phyloP scores from a whole-genome alignment of 2,797 vertebrate genomes.

The Tangara arthus region DNA sequence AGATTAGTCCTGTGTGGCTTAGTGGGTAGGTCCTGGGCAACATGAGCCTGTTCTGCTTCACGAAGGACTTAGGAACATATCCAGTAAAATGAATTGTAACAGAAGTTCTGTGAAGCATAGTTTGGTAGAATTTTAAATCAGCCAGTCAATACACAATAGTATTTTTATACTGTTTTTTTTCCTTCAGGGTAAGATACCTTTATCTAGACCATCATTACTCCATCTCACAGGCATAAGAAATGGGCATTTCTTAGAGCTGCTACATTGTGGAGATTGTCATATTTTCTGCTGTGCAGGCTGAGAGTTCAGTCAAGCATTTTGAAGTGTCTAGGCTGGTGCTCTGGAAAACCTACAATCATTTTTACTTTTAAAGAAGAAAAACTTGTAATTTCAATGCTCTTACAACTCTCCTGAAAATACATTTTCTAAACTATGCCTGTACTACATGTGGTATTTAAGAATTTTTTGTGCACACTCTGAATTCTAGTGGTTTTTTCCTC shows the following conservation, averaged over 20 bases:
- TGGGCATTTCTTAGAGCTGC: neutral
- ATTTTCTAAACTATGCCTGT: neutral
- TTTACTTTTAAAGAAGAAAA: neutral
- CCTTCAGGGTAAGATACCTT: neutral
- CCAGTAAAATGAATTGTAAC: neutral
- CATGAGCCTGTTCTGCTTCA: neutral
- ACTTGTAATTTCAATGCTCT: neutral
- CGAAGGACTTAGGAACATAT: neutral
- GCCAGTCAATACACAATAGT: neutral
- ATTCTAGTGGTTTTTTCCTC: neutral
- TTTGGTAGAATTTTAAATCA: neutral
- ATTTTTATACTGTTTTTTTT: neutral
- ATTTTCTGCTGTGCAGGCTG: neutral
- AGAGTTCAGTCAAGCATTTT: neutral
- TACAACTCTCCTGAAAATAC: neutral
- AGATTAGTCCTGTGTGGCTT: neutral
- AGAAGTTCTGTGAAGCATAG: neutral
- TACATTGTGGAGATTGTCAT: neutral
- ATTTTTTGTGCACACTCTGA: neutral
- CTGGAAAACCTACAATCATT: neutral
- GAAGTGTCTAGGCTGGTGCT: neutral
- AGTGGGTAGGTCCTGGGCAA: neutral
- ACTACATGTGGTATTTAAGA: neutral
- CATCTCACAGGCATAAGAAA: neutral
- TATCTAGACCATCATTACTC: neutral